Conservation (phyloP, 2,113 vertebrate genomes). For the Eurypyga helias region DNA sequence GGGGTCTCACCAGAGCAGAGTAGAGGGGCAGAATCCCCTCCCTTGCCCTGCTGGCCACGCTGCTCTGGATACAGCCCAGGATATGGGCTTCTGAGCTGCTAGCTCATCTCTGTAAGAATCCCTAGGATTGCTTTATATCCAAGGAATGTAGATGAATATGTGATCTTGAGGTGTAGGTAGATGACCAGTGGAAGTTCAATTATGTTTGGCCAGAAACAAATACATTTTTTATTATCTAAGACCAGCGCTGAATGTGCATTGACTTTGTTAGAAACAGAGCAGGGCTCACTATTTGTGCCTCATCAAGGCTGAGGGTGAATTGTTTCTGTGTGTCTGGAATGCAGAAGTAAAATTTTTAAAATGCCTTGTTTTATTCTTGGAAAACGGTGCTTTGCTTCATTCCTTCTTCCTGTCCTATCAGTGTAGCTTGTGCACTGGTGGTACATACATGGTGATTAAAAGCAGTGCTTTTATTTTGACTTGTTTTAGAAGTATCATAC, state of each 20-base stretch:
- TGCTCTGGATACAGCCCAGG: too few species aligned
- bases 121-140: background rate
- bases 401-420: background rate
- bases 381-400: background rate
- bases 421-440: background rate
- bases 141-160: background rate
- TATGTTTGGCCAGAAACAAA: background rate
- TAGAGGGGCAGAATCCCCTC: too few species aligned
- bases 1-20: too few species aligned
- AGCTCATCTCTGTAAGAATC: background rate
- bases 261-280: background rate
- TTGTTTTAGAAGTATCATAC: slow-evolving; percentile 41
- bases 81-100: too few species aligned
- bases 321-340: background rate
- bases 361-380: background rate
- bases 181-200: background rate
- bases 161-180: background rate
- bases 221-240: background rate
- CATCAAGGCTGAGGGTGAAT: background rate
- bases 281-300: background rate
- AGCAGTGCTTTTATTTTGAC: slow-evolving; percentile 55
- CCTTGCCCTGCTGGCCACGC: too few species aligned
- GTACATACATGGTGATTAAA: slow-evolving; percentile 60
- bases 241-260: background rate
- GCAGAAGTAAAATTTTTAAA: background rate